phyloP scores from a whole-genome alignment of 1,140 invertebrate genomes.

The Apis mellifera region Amel_HAv3.1 CM009939.2:1688501-1689000 shows the following conservation, averaged over 20 bases:
- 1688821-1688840: constrained; percentile 70
- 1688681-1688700: constrained; percentile 61
- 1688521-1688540: constrained; percentile 69
- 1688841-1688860: constrained; percentile 55
- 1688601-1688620: too few species aligned
- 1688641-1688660: constrained; percentile 78
- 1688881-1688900: constrained; percentile 35
- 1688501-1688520: constrained; percentile 54
- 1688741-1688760: constrained; percentile 70
- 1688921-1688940: neutral
- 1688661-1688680: constrained; percentile 71
- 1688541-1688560: constrained; percentile 64
- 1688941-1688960: neutral
- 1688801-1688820: constrained; percentile 62
- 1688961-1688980: constrained; percentile 66
- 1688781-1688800: constrained; percentile 70
- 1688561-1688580: constrained; percentile 68
- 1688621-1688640: constrained; percentile 62
- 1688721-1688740: constrained; percentile 73
- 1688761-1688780: constrained; percentile 62
- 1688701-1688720: constrained; percentile 62
- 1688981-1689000: constrained; percentile 58
- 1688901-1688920: neutral
- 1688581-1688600: neutral
- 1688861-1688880: constrained; percentile 32